Base-by-base conservation (phyloP, 2,797 vertebrate species). In the Lindbergichthys nudifrons region DNA sequence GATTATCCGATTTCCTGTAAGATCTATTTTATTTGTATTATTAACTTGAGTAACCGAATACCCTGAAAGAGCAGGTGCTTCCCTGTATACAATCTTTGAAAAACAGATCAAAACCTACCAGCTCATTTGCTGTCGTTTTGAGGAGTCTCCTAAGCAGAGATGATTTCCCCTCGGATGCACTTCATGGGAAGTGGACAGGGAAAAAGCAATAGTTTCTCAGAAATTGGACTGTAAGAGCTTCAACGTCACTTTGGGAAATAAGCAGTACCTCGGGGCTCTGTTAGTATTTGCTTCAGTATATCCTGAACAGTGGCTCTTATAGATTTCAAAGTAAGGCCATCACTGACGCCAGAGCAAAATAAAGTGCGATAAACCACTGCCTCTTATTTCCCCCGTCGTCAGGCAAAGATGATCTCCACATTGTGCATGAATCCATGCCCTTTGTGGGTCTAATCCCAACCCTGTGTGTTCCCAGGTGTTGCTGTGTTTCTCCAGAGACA, bases 401-500 rank as follows among this genome's bases (percentile, higher is more conserved):
- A 68, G 62, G 19, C 42, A 26, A 15, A 15, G 43, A 64, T 71
- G 9, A 57, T 14, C 36, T 56, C 52, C 58, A 32, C 30, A 14
- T 54, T 56, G 46, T 64, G 7, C 47, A 1, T 81, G 23, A 64
- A 54, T 61, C 10, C 5, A 21, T 10, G 13, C 41, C 10, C 57
- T 10, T 10, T 10, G 15, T 68, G 19, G 32, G 11, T 56, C 76
- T n/a, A 69, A 64, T 69, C 46, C 47, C 59, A 42, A 19, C 2
- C 43, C 18, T 47, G 54, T 78, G 30, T 73, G 50, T 67, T 53
- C 30, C 13, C 90, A 99, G 98, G 97, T 99, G 53, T 88, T 99
- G 78, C 94, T 99, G 70, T 99, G 98, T 87, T 99, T 99, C 90
- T 99, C 98, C 59, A 93, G 98, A 65, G 98, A 99, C 88, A 98